These are phyloP conservation scores for Enteromius trimaculatus DNA, from an alignment of 2,797 vertebrate genomes.

Conservation along the genomic window DNA sequence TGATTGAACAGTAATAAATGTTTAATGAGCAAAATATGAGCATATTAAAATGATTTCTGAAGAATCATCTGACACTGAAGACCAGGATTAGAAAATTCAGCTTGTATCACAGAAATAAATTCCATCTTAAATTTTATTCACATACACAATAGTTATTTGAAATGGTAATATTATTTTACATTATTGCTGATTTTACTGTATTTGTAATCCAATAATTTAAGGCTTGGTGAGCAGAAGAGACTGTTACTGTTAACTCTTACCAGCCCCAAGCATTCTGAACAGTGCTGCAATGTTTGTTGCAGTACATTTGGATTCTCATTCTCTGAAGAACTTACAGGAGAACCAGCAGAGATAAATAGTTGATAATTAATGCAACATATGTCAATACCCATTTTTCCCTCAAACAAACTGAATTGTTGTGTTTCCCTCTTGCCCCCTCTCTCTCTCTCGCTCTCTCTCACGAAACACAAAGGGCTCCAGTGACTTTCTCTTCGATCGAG, in stretches of 20 bases:
- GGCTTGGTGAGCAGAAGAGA: background rate
- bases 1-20: background rate
- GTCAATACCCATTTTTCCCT: slow-evolving; percentile 66
- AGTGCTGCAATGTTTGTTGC: background rate
- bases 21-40: background rate
- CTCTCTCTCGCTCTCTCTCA: slow-evolving; percentile 45
- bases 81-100: background rate
- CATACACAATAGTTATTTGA: background rate
- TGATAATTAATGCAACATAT: background rate
- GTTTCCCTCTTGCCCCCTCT: slow-evolving; percentile 72
- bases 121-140: background rate
- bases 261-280: background rate
- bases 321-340: background rate
- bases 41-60: background rate
- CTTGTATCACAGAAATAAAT: background rate
- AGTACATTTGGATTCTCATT: background rate
- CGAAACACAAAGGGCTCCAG: slow-evolving; percentile 81
- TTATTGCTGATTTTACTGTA: background rate
- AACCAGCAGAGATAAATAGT: background rate
- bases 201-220: background rate
- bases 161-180: background rate
- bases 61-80: background rate
- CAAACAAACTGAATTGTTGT: slow-evolving; percentile 78
- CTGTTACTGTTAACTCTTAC: too few species aligned
- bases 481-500: slow-evolving; percentile 84